phyloP scores from a whole-genome alignment of 2,888 invertebrate genomes.

The Cephalotes varians region DNA sequence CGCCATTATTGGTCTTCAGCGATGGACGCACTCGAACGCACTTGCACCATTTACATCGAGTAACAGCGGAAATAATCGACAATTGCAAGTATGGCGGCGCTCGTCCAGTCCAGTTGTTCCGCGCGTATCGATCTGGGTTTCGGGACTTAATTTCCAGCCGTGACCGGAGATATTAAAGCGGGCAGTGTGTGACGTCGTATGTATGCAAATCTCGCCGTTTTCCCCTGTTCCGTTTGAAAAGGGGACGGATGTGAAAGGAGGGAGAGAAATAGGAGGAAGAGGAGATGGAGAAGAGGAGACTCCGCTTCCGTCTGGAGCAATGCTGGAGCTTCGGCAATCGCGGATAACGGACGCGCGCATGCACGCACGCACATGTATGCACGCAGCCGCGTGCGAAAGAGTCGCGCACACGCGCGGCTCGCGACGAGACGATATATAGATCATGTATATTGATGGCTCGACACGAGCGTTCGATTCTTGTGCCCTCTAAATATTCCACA shows the following conservation, averaged over 20 bases:
- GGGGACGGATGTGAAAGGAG: constrained; percentile 51
- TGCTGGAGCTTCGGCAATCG: constrained; percentile 79
- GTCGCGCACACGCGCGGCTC: constrained; percentile 60
- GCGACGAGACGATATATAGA: constrained; percentile 79
- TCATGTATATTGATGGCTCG: constrained; percentile 82
- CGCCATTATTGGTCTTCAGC: constrained; percentile 52
- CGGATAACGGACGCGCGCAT: constrained; percentile 73
- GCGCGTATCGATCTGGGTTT: constrained; percentile 68
- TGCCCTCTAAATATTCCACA: constrained; percentile 80
- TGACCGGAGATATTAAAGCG: constrained; percentile 82
- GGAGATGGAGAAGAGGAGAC: constrained; percentile 36
- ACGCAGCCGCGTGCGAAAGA: constrained; percentile 56
- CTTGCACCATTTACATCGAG: constrained; percentile 60
- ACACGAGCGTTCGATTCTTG: constrained; percentile 80
- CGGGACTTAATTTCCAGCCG: constrained; percentile 82
- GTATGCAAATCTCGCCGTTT: constrained; percentile 81
- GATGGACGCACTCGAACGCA: constrained; percentile 57
- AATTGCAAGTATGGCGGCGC: constrained; percentile 64
- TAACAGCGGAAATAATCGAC: constrained; percentile 67
- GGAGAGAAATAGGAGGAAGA: not conserved
- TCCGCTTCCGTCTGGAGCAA: constrained; percentile 81
- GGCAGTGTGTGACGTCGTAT: constrained; percentile 82
- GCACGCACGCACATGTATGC: constrained; percentile 65
- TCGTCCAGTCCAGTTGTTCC: constrained; percentile 69
- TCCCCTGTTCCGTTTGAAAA: constrained; percentile 70